Conservation (phyloP, 2,797 vertebrate species). For the Coccyzus lansbergi region DNA sequence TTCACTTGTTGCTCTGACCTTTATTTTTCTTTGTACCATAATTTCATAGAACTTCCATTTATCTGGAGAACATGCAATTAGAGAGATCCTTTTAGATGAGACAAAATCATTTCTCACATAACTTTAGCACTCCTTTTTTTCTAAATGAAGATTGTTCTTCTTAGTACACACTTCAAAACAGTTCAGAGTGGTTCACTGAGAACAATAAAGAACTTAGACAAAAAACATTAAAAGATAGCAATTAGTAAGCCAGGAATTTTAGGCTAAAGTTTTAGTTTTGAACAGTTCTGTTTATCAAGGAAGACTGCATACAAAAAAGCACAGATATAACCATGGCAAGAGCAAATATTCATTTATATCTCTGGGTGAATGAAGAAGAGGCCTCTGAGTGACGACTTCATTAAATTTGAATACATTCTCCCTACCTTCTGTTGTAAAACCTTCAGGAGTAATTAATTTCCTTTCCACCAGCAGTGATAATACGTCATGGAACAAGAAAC, state of each 20-base stretch:
- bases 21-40: slow-evolving; percentile 41
- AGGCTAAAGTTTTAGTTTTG: not conserved
- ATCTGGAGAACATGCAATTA: slow-evolving; percentile 37
- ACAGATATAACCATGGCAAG: not conserved
- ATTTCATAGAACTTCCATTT: slow-evolving; percentile 49
- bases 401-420: slow-evolving; percentile 49
- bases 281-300: not conserved
- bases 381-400: slow-evolving; percentile 33
- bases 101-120: slow-evolving; percentile 11
- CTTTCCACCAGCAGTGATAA: not conserved
- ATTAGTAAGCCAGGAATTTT: not conserved
- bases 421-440: slow-evolving; percentile 16
- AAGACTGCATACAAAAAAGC: not conserved
- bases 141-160: slow-evolving; percentile 1
- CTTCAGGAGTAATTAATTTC: slow-evolving; percentile 53
- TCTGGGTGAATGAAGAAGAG: not conserved
- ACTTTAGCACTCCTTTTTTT: not conserved
- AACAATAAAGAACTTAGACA: not conserved
- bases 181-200: not conserved
- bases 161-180: not conserved
- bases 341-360: not conserved
- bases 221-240: not conserved
- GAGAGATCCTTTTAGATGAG: slow-evolving; percentile 35
- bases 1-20: slow-evolving; percentile 61
- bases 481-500: slow-evolving; percentile 7